A percentile compares a stretch with the other conserved stretches of the same genome.
Conservation (phyloP, 2,888 invertebrate genomes). For the Reticulitermes lucifugus region DNA sequence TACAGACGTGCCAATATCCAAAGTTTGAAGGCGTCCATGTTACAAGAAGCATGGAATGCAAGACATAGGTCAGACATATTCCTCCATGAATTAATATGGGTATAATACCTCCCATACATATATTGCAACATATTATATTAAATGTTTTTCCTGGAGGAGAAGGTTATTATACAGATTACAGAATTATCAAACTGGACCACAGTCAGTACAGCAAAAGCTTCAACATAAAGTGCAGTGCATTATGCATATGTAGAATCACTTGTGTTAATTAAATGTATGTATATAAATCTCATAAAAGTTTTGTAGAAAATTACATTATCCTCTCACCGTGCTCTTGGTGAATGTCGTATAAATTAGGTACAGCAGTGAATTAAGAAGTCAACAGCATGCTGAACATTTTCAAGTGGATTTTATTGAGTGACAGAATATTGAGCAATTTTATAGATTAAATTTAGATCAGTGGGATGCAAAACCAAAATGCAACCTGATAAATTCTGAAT, state of each 20-base stretch:
- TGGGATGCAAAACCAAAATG: no score
- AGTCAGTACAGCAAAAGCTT: neutral
- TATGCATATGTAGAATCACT: neutral
- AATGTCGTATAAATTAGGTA: no score
- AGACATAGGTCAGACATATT: neutral
- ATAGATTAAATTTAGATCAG: no score
- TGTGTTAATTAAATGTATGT: neutral
- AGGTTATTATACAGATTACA: neutral
- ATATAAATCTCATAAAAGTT: neutral
- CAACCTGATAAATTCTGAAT: no score
- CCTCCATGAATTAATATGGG: neutral
- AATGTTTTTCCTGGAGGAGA: neutral
- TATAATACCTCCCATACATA: neutral
- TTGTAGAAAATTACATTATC: neutral
- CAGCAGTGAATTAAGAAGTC: no score
- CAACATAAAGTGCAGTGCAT: neutral
- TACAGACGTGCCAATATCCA: neutral
- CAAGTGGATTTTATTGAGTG: no score
- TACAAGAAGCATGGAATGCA: slow-evolving; percentile 7
- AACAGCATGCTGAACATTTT: no score
- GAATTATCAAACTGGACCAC: neutral
- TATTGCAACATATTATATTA: neutral
- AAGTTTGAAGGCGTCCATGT: neutral
- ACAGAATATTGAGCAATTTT: no score
- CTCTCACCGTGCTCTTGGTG: neutral